Conservation (phyloP, 2,888 invertebrate genomes). For the Chaitophorus viminalis region DNA sequence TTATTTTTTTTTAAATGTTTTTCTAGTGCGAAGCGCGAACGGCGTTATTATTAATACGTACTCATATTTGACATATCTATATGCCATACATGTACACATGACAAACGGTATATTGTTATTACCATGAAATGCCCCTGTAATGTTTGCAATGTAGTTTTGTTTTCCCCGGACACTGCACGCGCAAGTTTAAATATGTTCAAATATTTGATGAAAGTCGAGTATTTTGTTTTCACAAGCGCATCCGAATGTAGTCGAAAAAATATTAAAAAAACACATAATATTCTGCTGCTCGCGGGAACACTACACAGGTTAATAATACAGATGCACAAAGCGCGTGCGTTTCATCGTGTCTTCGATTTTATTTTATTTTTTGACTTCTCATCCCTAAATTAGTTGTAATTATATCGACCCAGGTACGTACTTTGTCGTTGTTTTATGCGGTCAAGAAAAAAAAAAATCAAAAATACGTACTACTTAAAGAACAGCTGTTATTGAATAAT, state of each 20-base stretch:
- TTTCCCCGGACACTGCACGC: background rate
- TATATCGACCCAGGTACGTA: background rate
- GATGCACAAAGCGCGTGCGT: background rate
- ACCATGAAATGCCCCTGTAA: background rate
- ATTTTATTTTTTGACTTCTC: background rate
- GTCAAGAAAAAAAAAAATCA: background rate
- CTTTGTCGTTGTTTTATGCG: background rate
- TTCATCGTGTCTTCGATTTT: background rate
- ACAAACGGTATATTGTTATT: background rate
- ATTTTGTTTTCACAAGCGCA: background rate
- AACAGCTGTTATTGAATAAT: background rate
- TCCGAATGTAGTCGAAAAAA: background rate
- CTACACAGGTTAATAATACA: no score
- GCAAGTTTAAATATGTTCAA: background rate
- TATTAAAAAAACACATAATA: background rate
- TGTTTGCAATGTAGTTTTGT: background rate
- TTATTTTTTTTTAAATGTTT: background rate
- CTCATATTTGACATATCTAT: background rate
- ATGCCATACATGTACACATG: background rate
- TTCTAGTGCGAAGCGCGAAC: background rate
- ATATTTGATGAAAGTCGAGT: constrained; percentile 37
- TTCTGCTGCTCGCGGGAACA: no score
- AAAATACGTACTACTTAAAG: background rate
- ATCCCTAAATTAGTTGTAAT: background rate
- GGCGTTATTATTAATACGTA: background rate